Evolutionary conservation across 2,113 vertebrate genomes (phyloP), one percentile per base, ranked within the genome.

Genomic region (Prietella phreatophila): DNA sequence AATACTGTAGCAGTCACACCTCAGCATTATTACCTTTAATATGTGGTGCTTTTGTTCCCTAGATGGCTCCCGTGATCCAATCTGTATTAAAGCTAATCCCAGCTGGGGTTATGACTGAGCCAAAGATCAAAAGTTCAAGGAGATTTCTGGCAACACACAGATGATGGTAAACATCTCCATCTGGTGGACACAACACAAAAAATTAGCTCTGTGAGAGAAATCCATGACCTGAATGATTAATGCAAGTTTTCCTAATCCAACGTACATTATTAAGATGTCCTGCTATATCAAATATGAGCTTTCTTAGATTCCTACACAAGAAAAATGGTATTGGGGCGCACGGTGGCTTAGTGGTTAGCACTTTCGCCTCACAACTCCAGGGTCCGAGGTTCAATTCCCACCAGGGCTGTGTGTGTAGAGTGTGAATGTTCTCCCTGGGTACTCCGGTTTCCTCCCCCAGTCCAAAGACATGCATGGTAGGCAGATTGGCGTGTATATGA

Each of bases 121-220:
- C 81, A 76, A 85, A 87, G 88, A 87, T 82, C 89, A 90, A 89
- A 90, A 89, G 90, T 90, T 90, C 90, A 90, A 67, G 53, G 78
- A 85, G 27, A 19, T 5, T 63, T 80, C 42, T 42, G 27, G 14
- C 14, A 36, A 30, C 14, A n/a, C 15, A 4, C n/a, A 56, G 67
- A 79, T 69, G 47, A 5, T 60, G 58, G 88, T 56, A 39, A 88
- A 90, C 47, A 20, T 71, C 89, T 50, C 91, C 89, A 88, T 84
- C 91, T 90, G 53, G 86, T 87, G 91, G 87, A 67, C 36, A 73
- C 5, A 55, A 11, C 55, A 50, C 10, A 56, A 14, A 33, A 81
- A 11, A 80, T 27, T 55, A 73, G 22, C 30, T 53, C 5, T n/a
- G 30, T 67, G 20, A 76, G 30, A 61, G 25, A 60, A 65, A 67